phyloP scores from a whole-genome alignment of 2,113 vertebrate species.

The Coreoperca whiteheadi region DNA sequence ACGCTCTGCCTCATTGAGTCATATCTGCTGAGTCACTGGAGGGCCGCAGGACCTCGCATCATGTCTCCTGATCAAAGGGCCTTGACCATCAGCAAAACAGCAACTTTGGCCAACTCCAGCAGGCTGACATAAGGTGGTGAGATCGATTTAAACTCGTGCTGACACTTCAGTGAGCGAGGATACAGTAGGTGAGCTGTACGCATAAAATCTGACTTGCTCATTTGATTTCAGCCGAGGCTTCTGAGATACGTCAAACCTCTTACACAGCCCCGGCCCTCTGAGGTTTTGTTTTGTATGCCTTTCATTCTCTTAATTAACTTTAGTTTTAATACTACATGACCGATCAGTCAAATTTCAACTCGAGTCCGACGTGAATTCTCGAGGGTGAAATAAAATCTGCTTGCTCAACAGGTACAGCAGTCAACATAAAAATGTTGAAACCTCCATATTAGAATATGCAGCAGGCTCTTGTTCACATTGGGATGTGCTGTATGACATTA shows the following conservation, averaged over 20 bases:
- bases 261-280: constrained; percentile 7
- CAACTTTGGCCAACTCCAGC: constrained; percentile 27
- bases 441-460: not conserved
- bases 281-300: constrained; percentile 23
- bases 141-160: constrained; percentile 35
- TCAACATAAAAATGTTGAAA: not conserved
- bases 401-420: constrained; percentile 12
- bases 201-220: constrained; percentile 1
- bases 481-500: not conserved
- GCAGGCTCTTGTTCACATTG: not conserved
- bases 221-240: constrained; percentile 15
- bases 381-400: constrained; percentile 23
- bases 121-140: not conserved
- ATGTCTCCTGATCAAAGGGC: constrained; percentile 67
- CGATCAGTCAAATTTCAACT: constrained; percentile 34
- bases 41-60: constrained; percentile 27
- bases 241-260: constrained; percentile 17
- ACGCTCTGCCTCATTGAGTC: constrained; percentile 59
- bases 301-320: constrained; percentile 48
- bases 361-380: constrained; percentile 20
- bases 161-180: constrained; percentile 37
- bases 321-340: constrained; percentile 26
- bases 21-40: constrained; percentile 60
- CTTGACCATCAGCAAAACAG: constrained; percentile 70
- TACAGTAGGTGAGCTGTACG: constrained; percentile 18